These are phyloP conservation scores for Brachirus orientalis DNA, from an alignment of 2,113 vertebrate species.

Conservation along the genomic window DNA sequence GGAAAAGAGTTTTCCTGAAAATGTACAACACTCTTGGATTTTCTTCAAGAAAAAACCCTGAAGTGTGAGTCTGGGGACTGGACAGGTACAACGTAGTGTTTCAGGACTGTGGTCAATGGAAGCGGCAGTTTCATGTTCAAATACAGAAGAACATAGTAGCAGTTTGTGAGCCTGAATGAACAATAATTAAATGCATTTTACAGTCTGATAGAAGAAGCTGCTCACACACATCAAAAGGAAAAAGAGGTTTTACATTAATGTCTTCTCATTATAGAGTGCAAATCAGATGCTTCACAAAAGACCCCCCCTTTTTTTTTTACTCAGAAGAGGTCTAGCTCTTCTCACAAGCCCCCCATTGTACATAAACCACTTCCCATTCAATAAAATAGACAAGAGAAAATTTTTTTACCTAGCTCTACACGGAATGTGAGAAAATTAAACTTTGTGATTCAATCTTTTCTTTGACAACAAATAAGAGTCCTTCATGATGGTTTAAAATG, in stretches of 20 bases:
- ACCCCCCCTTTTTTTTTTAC: constrained; percentile 80
- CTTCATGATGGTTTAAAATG: constrained; percentile 92
- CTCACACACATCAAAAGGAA: constrained; percentile 90
- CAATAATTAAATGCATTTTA: constrained; percentile 94
- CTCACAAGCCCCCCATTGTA: constrained; percentile 70
- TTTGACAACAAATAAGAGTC: constrained; percentile 89
- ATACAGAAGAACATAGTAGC: constrained; percentile 83
- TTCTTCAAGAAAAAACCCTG: constrained; percentile 75
- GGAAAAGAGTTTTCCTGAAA: constrained; percentile 76
- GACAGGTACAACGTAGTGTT: constrained; percentile 89
- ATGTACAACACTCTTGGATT: constrained; percentile 78
- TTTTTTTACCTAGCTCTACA: constrained; percentile 85
- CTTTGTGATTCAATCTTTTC: constrained; percentile 85
- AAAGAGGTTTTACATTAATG: constrained; percentile 90
- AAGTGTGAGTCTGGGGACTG: constrained; percentile 25
- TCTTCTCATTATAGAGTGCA: constrained; percentile 97
- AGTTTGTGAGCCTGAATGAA: constrained; percentile 86
- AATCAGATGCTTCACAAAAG: constrained; percentile 95
- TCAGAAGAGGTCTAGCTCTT: constrained; percentile 82
- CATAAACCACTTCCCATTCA: constrained; percentile 80
- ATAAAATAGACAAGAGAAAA: constrained; percentile 82
- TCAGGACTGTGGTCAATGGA: constrained; percentile 83
- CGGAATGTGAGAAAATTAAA: constrained; percentile 95
- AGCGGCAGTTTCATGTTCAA: constrained; percentile 87
- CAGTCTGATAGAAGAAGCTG: constrained; percentile 92